Base-by-base conservation (phyloP, 2,888 invertebrate species). In the Apamea anceps region DNA sequence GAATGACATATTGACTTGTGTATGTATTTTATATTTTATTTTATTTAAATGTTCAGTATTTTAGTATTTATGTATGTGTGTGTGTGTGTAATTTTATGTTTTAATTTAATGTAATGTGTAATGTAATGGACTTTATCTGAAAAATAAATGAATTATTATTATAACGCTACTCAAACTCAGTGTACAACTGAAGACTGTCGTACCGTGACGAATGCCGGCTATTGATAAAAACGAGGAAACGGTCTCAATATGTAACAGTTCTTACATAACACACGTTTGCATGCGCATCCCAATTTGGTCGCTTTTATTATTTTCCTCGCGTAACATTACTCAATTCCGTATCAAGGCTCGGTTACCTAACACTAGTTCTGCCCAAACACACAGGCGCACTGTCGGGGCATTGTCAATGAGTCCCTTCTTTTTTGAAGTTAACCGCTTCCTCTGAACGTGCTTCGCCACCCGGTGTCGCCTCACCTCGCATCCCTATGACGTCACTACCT, bases 261-360 rank as follows among this genome's bases (percentile, higher is more conserved):
- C 60, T 85, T 85, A 75, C 63, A 77, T 75, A 86, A 82, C n/a
- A 32, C 57, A 77, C 79, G 82, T 85, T 80, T 76, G 89, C 87
- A 85, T 86, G 90, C 82, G 80, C 84, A 81, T 86, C 87, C 82
- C 79, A 87, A 84, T 88, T 87, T 86, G 80, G 80, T 80, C 74
- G 84, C 81, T 51, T 74, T 87, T 79, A 80, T 77, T 84, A 89
- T 88, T 83, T 79, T 75, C 85, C 62, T 83, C 90, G 79, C 84
- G 87, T 84, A 79, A 10, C 68, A 42, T 86, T 90, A 71, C 82
- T 80, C 74, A 86, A 90, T 73, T 63, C 42, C 18, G 48, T 63
- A 71, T 57, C 62, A 76, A 83, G 75, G 72, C 66, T 73, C 68
- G 63, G 66, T 87, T 87, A 89, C 80, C 71, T 85, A 88, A 88